Conservation (phyloP, 2,797 vertebrate genomes). For the Pseudomugil tenellus region DNA sequence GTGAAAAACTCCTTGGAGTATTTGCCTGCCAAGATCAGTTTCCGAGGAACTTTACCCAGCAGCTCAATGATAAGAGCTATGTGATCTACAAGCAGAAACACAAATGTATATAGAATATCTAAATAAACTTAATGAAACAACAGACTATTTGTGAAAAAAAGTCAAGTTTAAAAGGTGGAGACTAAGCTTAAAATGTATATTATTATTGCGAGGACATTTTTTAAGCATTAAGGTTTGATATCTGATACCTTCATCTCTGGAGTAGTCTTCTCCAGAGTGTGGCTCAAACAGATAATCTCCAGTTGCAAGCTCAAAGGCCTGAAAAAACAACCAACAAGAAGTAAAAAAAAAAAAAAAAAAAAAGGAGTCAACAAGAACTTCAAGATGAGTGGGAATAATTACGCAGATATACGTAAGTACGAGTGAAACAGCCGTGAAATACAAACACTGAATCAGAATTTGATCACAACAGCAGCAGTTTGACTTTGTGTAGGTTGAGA, state of each 20-base stretch:
- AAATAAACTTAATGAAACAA: not conserved
- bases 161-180: too few relatives aligned
- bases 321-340: constrained; percentile 5
- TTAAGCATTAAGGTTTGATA: not conserved
- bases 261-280: constrained; percentile 97
- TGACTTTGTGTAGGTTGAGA: not conserved
- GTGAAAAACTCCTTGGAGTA: constrained; percentile 99
- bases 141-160: too few relatives aligned
- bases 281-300: constrained; percentile 98
- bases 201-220: too few relatives aligned
- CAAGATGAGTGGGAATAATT: not conserved
- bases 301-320: constrained; percentile 97
- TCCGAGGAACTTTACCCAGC: constrained; percentile 95
- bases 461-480: not conserved
- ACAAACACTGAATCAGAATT: not conserved
- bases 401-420: not conserved
- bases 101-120: constrained; percentile 8
- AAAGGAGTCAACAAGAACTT: not conserved
- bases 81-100: constrained; percentile 86
- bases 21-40: constrained; percentile 94
- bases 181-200: too few relatives aligned
- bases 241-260: constrained; percentile 90
- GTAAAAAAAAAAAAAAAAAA: too few relatives aligned
- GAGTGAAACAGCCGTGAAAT: not conserved
- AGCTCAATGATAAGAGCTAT: constrained; percentile 98